Evolutionary conservation across 2,113 vertebrate genomes (phyloP).

Genomic region (Xenotilapia caudafasciata): DNA sequence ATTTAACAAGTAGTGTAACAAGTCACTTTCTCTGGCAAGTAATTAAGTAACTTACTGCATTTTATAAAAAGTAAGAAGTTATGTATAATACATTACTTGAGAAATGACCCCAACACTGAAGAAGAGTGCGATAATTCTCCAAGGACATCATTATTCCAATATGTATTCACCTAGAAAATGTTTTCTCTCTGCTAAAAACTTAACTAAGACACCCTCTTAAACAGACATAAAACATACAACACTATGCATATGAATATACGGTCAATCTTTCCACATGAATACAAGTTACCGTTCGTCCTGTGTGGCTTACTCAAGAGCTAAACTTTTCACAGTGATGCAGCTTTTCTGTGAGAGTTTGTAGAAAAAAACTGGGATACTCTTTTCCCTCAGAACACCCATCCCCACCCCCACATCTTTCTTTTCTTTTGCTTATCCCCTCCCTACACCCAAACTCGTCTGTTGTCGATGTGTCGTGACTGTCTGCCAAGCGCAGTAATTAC

Average conservation of each 20-base stretch:
- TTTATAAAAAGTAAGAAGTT: not conserved
- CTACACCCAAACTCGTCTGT: conserved; percentile 30
- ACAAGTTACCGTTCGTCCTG: not conserved
- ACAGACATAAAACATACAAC: not conserved
- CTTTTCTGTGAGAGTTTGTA: not conserved
- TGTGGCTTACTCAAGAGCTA: not conserved
- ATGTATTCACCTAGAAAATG: not conserved
- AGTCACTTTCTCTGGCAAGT: not conserved
- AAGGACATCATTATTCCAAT: not conserved
- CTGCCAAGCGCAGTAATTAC: conserved; percentile 63
- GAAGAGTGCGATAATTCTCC: not conserved
- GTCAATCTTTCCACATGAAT: not conserved
- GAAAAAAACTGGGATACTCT: not conserved
- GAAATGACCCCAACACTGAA: not conserved
- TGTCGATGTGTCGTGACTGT: conserved; percentile 60
- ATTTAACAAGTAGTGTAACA: not conserved
- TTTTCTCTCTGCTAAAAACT: not conserved
- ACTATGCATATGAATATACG: not conserved
- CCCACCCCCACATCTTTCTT: not conserved
- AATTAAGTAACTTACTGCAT: not conserved
- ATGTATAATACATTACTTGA: not conserved
- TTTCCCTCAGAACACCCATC: not conserved
- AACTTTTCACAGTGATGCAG: not conserved
- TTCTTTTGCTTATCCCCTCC: conserved; percentile 20
- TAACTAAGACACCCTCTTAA: not conserved